A percentile compares a stretch with the other conserved stretches of the same genome.
phyloP scores from a whole-genome alignment of 2,113 vertebrate species.

The Columba janthina region DNA sequence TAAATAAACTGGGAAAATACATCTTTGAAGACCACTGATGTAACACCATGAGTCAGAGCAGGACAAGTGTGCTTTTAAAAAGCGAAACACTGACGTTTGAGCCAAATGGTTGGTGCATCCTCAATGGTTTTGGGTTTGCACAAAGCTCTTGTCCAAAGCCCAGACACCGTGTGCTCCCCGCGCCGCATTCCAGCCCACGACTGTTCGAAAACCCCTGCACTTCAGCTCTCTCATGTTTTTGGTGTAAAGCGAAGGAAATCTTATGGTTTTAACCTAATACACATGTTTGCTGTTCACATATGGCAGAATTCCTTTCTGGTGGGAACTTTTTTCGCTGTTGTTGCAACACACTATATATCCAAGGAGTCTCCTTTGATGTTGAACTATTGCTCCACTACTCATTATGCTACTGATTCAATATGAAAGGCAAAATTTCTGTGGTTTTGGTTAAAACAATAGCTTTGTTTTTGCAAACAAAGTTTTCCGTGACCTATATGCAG shows the following conservation, averaged over 20 bases:
- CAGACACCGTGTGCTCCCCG: not conserved
- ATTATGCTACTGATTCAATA: slow-evolving; percentile 79
- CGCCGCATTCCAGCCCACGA: not conserved
- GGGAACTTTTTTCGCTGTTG: slow-evolving; percentile 63
- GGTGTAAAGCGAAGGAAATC: slow-evolving; percentile 75
- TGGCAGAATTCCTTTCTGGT: slow-evolving; percentile 68
- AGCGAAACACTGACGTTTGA: not conserved
- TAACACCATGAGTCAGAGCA: not conserved
- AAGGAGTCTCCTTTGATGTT: slow-evolving; percentile 74
- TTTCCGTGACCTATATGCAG: slow-evolving; percentile 10
- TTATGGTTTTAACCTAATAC: slow-evolving; percentile 65
- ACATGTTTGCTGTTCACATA: slow-evolving; percentile 60
- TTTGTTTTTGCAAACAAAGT: slow-evolving; percentile 50
- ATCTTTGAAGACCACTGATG: not conserved
- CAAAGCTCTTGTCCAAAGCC: not conserved
- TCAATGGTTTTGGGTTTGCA: not conserved
- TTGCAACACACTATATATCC: slow-evolving; percentile 78
- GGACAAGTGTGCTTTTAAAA: not conserved
- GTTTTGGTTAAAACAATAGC: slow-evolving; percentile 45
- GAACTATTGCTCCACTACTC: slow-evolving; percentile 46
- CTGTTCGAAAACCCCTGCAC: not conserved
- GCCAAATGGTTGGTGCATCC: not conserved
- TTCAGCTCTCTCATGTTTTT: not conserved
- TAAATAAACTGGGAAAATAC: not conserved
- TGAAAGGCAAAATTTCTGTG: slow-evolving; percentile 60